Evolutionary conservation across 30 jellyfish, hydroid and myxozoan species (phyloP).

Genomic region (Catostylus mosaicus): DNA sequence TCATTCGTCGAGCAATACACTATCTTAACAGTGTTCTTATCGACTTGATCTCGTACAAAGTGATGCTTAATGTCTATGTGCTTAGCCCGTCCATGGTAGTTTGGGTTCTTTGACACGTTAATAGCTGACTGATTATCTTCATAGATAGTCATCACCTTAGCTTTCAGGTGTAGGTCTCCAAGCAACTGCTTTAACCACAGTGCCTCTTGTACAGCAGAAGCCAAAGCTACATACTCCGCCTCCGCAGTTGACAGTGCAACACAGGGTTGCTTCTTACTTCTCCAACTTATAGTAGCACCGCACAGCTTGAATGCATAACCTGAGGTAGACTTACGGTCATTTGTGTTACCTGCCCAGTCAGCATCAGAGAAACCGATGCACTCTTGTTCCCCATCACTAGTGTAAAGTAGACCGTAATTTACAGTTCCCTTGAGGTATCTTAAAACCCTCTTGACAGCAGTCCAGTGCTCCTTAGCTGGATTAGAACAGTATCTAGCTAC

Average conservation of each 20-base stretch:
- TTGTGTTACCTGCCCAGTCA: slow-evolving; percentile 39
- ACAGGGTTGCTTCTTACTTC: slow-evolving; percentile 1
- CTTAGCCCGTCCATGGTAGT: too few species aligned
- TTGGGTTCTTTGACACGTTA: not conserved
- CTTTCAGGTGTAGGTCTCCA: not conserved
- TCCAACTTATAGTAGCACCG: slow-evolving; percentile 34
- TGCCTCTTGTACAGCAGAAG: not conserved
- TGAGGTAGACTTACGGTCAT: slow-evolving; percentile 14
- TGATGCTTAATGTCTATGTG: too few species aligned
- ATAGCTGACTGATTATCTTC: not conserved
- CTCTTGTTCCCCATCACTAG: not conserved
- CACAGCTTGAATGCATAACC: slow-evolving; percentile 25
- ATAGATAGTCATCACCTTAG: not conserved
- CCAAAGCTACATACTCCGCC: slow-evolving; percentile 5
- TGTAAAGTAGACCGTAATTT: slow-evolving; percentile 9
- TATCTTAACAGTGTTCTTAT: too few species aligned
- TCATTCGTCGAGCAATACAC: too few species aligned
- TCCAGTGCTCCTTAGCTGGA: slow-evolving; percentile 56
- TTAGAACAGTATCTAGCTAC: slow-evolving; percentile 28
- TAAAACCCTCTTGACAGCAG: slow-evolving; percentile 30
- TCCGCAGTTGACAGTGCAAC: slow-evolving; percentile 31
- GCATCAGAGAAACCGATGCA: slow-evolving; percentile 40
- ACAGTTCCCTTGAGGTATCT: slow-evolving; percentile 9
- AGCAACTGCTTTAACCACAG: not conserved
- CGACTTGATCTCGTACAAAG: too few species aligned